Evolutionary conservation across 2,888 invertebrate species (phyloP).

Genomic region (Nemoura dubitans): DNA sequence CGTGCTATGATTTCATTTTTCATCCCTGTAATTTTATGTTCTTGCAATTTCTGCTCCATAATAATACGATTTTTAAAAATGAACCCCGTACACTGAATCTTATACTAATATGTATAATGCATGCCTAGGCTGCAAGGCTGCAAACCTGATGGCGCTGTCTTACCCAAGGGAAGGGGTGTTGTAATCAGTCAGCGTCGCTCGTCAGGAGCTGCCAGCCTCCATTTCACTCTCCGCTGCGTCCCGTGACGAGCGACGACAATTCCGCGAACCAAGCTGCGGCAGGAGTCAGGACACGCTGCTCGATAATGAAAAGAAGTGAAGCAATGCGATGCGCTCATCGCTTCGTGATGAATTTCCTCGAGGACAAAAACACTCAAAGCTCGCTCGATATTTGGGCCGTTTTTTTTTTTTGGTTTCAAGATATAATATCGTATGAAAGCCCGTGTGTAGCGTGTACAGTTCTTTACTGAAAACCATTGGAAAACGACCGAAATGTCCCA

Average conservation of each 20-base stretch:
- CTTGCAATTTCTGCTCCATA: too few relatives aligned
- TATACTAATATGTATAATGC: too few relatives aligned
- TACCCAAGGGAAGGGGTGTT: too few relatives aligned
- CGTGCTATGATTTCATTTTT: too few relatives aligned
- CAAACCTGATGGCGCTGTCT: too few relatives aligned
- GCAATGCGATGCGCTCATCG: not conserved
- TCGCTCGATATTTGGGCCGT: not conserved
- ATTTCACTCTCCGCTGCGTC: not conserved
- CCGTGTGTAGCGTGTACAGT: too few relatives aligned
- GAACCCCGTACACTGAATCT: too few relatives aligned
- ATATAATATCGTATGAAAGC: not conserved
- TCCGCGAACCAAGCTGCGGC: not conserved
- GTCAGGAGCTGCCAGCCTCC: not conserved
- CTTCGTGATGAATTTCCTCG: not conserved
- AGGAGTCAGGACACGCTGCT: not conserved
- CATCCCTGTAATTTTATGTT: too few relatives aligned
- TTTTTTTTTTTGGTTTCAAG: not conserved
- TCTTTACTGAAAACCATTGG: not conserved
- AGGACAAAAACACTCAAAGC: not conserved
- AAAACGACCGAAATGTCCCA: slow-evolving; percentile 12
- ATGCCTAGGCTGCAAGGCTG: too few relatives aligned
- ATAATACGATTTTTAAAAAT: too few relatives aligned
- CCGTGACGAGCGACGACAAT: not conserved
- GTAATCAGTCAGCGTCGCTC: not conserved
- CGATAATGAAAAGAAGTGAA: not conserved